These are phyloP conservation scores for Planococcus citri DNA, from an alignment of 1,140 invertebrate genomes.

Conservation along the genomic window DNA sequence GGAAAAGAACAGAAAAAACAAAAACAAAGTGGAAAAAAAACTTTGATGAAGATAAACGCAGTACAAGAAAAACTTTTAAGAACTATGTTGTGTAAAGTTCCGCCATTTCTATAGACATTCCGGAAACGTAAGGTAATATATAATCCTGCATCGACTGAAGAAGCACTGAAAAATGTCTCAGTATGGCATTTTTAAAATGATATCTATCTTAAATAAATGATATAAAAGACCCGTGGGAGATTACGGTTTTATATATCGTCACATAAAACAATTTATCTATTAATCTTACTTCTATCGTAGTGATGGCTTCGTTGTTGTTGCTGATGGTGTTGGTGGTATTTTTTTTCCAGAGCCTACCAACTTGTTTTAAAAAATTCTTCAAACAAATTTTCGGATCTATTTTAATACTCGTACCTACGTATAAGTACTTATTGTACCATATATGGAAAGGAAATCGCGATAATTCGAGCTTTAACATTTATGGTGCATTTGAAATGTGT, in stretches of 20 bases:
- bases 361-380: no score
- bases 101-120: background rate
- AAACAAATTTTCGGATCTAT: no score
- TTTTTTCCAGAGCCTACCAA: no score
- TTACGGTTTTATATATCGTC: conserved; percentile 7
- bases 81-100: background rate
- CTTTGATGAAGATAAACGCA: background rate
- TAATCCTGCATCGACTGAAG: background rate
- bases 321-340: background rate
- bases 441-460: no score
- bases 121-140: conserved; percentile 6
- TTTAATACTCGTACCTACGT: no score
- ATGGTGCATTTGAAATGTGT: no score
- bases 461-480: no score
- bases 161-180: background rate
- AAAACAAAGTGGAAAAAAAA: background rate
- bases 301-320: background rate
- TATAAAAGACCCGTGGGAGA: conserved; percentile 6
- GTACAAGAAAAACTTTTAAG: background rate
- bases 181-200: conserved; percentile 4
- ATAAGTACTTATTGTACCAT: no score
- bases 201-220: conserved; percentile 8
- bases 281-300: background rate
- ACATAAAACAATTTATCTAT: conserved; percentile 8
- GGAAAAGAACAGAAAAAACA: background rate